These are phyloP conservation scores for Bradypus variegatus DNA, from an alignment of 2,797 vertebrate species.

Conservation along the genomic window DNA sequence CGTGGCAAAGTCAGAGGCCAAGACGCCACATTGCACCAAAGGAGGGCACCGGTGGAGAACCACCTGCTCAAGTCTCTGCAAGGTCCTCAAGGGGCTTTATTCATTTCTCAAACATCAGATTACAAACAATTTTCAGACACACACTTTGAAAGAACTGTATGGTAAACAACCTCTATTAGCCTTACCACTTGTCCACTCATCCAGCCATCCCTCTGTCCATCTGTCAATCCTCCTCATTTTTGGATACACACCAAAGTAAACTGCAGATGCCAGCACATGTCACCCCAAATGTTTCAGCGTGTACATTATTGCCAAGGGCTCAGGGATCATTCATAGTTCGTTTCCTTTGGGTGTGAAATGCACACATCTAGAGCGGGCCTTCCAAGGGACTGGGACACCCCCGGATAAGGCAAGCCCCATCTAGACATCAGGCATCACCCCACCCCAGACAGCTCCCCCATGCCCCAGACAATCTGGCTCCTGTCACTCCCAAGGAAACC, in stretches of 20 bases:
- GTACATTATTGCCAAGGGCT: background rate
- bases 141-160: too few relatives aligned
- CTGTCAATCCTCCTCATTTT: rapidly evolving
- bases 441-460: rapidly evolving
- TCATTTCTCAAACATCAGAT: too few relatives aligned
- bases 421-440: rapidly evolving
- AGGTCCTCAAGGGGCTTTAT: too few relatives aligned
- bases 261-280: background rate
- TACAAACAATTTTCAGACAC: too few relatives aligned
- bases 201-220: too few relatives aligned
- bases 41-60: too few relatives aligned
- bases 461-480: rapidly evolving
- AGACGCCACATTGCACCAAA: too few relatives aligned
- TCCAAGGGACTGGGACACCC: rapidly evolving
- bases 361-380: rapidly evolving
- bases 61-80: too few relatives aligned
- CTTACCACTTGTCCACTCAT: rapidly evolving
- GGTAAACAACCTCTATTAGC: background rate
- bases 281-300: background rate
- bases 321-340: too few relatives aligned
- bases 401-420: rapidly evolving
- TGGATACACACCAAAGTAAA: background rate
- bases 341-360: background rate
- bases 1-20: too few relatives aligned
- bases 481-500: rapidly evolving